These are phyloP conservation scores for Drosophila kurseongensis DNA, from an alignment of 1,140 invertebrate genomes.

Conservation along the genomic window DNA sequence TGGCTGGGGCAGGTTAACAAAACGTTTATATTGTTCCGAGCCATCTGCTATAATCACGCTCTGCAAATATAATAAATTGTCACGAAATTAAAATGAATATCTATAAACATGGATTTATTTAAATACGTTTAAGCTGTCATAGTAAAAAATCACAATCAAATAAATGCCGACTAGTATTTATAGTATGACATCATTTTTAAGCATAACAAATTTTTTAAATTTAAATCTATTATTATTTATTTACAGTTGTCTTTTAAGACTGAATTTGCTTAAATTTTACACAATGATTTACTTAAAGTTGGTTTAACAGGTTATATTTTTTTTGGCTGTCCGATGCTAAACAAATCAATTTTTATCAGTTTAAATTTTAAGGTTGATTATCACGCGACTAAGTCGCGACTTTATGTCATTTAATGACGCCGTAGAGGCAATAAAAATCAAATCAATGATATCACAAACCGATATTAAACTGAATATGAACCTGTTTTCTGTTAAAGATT, in stretches of 20 bases:
- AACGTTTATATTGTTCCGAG: slow-evolving; percentile 85
- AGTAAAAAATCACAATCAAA: neutral
- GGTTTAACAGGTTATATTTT: slow-evolving; percentile 3
- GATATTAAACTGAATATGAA: slow-evolving; percentile 17
- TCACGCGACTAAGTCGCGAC: slow-evolving; percentile 15
- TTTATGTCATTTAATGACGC: slow-evolving; percentile 51
- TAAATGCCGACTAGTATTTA: neutral
- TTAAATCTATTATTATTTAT: too few relatives aligned
- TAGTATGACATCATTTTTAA: neutral
- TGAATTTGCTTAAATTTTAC: too few relatives aligned
- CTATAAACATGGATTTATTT: neutral
- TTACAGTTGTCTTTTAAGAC: too few relatives aligned
- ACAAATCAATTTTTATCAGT: slow-evolving; percentile 34
- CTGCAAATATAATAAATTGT: slow-evolving; percentile 60
- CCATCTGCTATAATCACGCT: slow-evolving; percentile 85
- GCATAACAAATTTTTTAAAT: too few relatives aligned
- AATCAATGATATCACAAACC: slow-evolving; percentile 32
- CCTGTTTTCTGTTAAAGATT: slow-evolving; percentile 42
- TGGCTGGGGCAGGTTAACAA: slow-evolving; percentile 86
- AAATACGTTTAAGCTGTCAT: neutral
- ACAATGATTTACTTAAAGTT: too few relatives aligned
- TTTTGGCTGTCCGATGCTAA: neutral
- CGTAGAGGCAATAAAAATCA: slow-evolving; percentile 48
- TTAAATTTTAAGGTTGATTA: slow-evolving; percentile 36
- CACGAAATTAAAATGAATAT: neutral